Evolutionary conservation across 2,113 vertebrate species (phyloP), one percentile per base, ranked within the genome.

Genomic region (Bolborhynchus lineola): DNA sequence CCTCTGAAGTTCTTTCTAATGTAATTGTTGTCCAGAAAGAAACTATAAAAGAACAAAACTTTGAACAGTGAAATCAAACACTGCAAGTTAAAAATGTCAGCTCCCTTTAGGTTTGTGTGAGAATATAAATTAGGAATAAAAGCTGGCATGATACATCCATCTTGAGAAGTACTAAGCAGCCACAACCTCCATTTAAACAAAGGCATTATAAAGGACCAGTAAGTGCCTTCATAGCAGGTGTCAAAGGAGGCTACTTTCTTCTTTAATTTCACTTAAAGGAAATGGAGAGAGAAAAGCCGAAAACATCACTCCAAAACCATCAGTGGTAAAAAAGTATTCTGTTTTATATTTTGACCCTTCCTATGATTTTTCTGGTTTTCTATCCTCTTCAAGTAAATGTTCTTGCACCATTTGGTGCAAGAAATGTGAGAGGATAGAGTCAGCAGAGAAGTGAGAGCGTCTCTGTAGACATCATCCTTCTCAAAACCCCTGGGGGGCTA

Each of bases 1-100:
- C 59, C 68, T 82, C 90, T 93, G 86, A 95, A 91, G 74, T 93
- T 88, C 44, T 79, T 92, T 94, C 67, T 87, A 75, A 93, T 85
- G 70, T 85, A 93, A 79, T 85, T 89, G 65, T 70, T 92, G 53
- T 85, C 83, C 52, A 59, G 70, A 92, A 72, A 80, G 57, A 82
- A 87, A 85, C 31, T n/a, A 39, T 21, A 79, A 72, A 88, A 65
- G 23, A 90, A 67, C 9, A 90, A 86, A 96, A 90, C 60, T 84
- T 87, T 87, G 82, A 94, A 87, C 67, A 89, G 89, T 82, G 20
- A 94, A 91, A 87, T 84, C 62, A 92, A 95, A 89, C n/a, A 62
- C n/a, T 68, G 8, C 7, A 86, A 94, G 62, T 82, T 80, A 87
- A 92, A 92, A 91, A 92, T 69, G n/a, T 59, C 82, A 86, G 41